These are phyloP conservation scores for Periparus ater DNA, from an alignment of 2,797 vertebrate genomes.

Conservation along the genomic window DNA sequence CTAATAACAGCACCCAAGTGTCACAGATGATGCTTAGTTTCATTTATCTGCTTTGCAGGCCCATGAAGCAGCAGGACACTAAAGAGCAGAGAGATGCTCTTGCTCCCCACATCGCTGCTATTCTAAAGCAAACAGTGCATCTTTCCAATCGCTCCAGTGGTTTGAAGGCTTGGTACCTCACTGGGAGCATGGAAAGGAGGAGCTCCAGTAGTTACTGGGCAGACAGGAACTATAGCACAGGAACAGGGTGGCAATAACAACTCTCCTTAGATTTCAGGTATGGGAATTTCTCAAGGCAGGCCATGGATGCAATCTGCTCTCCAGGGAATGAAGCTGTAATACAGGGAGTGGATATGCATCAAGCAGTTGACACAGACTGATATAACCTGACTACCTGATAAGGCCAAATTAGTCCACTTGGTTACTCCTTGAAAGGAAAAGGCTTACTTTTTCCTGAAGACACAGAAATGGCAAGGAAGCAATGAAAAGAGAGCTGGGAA, in stretches of 20 bases:
- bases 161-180: background rate
- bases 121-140: background rate
- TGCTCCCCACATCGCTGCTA: background rate
- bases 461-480: background rate
- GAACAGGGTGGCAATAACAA: background rate
- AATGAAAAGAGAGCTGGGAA: background rate
- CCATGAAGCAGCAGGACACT: background rate
- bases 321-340: background rate
- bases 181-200: background rate
- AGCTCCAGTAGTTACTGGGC: background rate
- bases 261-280: background rate
- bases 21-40: background rate
- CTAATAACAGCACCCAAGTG: background rate
- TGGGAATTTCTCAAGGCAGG: background rate
- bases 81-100: background rate
- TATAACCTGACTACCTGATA: background rate
- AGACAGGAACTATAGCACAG: background rate
- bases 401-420: background rate
- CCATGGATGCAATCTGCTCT: background rate
- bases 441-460: background rate
- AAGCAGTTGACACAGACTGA: background rate
- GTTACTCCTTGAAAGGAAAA: slow-evolving; percentile 10
- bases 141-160: background rate
- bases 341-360: background rate
- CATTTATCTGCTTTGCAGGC: background rate